A percentile compares a stretch with the other conserved stretches of the same genome.
These are phyloP conservation scores for Athene noctua DNA, from an alignment of 2,113 vertebrate species.

Conservation along the genomic window DNA sequence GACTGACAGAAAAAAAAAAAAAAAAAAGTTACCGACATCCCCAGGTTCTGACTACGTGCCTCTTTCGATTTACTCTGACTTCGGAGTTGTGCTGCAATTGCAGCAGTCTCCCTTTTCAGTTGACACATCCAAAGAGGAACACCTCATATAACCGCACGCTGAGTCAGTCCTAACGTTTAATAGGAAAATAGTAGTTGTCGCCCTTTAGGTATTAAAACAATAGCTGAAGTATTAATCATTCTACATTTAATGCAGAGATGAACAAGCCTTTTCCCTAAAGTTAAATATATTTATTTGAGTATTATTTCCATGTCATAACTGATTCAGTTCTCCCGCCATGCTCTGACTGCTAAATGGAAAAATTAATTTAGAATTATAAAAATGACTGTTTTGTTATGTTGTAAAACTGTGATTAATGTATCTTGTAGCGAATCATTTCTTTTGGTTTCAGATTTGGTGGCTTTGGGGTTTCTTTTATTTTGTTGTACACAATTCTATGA, in stretches of 20 bases:
- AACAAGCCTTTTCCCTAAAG: constrained; percentile 27
- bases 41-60: constrained; percentile 20
- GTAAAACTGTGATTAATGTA: neutral
- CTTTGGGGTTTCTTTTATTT: neutral
- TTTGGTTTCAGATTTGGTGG: neutral
- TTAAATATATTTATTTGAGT: constrained; percentile 6
- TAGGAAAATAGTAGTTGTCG: constrained; percentile 13
- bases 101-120: neutral
- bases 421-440: neutral
- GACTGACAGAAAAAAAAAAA: neutral
- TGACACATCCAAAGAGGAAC: constrained; percentile 5
- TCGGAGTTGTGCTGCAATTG: neutral
- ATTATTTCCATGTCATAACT: constrained; percentile 17
- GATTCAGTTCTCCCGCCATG: neutral
- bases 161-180: neutral
- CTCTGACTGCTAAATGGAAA: neutral
- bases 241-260: neutral
- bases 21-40: neutral
- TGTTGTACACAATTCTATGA: neutral
- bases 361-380: neutral
- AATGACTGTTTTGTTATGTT: neutral
- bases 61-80: neutral
- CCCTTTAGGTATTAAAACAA: constrained; percentile 40
- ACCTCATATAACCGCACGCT: constrained; percentile 26
- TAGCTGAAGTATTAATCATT: constrained; percentile 51